A percentile compares a stretch with the other conserved stretches of the same genome.
Conservation (phyloP, 1,140 invertebrate genomes). For the Drosophila lini region DNA sequence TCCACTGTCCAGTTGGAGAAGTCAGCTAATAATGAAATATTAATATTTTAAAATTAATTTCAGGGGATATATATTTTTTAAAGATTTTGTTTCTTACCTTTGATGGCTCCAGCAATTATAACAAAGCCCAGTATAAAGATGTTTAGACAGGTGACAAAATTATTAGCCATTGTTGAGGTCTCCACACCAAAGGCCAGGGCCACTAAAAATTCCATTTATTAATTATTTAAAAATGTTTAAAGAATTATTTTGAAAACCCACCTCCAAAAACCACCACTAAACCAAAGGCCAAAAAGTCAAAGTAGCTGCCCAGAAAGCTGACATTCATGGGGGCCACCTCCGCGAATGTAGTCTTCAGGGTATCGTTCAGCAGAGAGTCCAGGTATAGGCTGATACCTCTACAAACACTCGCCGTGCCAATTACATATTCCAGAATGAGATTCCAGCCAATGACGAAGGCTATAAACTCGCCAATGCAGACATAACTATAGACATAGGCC, state of each 20-base stretch:
- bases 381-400: conserved; percentile 92
- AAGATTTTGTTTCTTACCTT: conserved; percentile 85
- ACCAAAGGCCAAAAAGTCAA: conserved; percentile 88
- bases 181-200: conserved; percentile 92
- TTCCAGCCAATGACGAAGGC: conserved; percentile 95
- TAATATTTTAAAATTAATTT: neutral
- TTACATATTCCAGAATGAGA: conserved; percentile 95
- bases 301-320: conserved; percentile 87
- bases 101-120: conserved; percentile 91
- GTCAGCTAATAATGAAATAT: conserved; percentile 41
- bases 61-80: neutral
- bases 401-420: conserved; percentile 94
- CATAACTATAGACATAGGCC: conserved; percentile 95
- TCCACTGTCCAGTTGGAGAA: conserved; percentile 61
- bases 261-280: conserved; percentile 87
- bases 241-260: conserved; percentile 49
- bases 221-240: neutral
- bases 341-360: conserved; percentile 84
- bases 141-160: conserved; percentile 93
- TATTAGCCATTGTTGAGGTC: conserved; percentile 93
- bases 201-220: conserved; percentile 50
- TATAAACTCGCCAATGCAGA: conserved; percentile 92
- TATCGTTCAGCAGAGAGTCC: conserved; percentile 86
- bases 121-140: conserved; percentile 92
- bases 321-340: conserved; percentile 86